Base-by-base conservation (phyloP, 2,888 invertebrate genomes). In the Cloeon dipterum region DNA sequence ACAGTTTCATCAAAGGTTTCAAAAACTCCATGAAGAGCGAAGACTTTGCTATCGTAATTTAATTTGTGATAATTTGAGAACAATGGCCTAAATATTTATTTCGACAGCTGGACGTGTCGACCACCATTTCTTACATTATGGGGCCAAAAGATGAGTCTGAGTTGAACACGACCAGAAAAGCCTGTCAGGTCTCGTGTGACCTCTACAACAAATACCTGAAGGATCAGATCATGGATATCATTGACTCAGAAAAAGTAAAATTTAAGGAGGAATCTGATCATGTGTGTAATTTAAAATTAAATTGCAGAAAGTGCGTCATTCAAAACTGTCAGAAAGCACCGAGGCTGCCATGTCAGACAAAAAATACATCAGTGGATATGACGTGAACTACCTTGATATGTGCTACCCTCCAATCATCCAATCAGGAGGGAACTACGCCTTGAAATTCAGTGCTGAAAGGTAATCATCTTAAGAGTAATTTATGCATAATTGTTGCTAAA, bases 361-460 rank as follows among this genome's bases (percentile, higher is more conserved):
- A 52, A 94, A 96, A 59, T 93, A 89, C 57, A 85, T 94, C 2
- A 71, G 78, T 8, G 82, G 83, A 2, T 77, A 89, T 1, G 93
- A 93, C 58, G 70, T 76, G 3, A 70, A 72, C 19, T 79, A 89
- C 54, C 68, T 96, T 3, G 96, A 98, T 51, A 85, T 91, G 74
- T 98, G 96, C 52, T 99, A 96, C 55, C 91, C 94, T 1, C 86
- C 98, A 0, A 99, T 99, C 40, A 88, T 99, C 49, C 98, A 98
- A 56, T 96, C 94, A 23, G 98, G 98, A 7, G 96, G 94, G n/a
- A 75, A 81, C 52, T 98, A 96, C 60, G 83, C 77, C 50, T 66
- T 99, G 33, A 99, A 98, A 59, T 98, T 96, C 58, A 94, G 91
- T 52, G 86, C 85, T 3, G 74, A 58, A 36, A 66, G 67, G 65